Percentiles rank a stretch among this genome's conserved stretches.
Evolutionary conservation across 2,888 invertebrate genomes (phyloP).

Genomic region (Tipula helvola): DNA sequence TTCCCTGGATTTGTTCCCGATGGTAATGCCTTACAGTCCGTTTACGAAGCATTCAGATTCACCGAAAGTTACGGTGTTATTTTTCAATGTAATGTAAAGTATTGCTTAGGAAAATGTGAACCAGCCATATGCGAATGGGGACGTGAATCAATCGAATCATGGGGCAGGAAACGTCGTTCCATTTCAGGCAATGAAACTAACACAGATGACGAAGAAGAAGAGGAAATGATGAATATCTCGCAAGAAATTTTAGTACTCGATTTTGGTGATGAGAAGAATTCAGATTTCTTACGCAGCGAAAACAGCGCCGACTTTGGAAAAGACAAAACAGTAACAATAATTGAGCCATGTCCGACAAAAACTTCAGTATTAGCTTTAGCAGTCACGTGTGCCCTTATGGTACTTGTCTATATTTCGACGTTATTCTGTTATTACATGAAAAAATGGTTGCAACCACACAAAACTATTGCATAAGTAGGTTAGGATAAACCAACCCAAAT

Average conservation of each 20-base stretch:
- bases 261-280: constrained; percentile 80
- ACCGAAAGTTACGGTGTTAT: constrained; percentile 94
- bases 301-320: constrained; percentile 61
- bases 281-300: constrained; percentile 65
- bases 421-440: constrained; percentile 89
- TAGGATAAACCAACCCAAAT: background rate
- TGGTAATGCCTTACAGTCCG: constrained; percentile 78
- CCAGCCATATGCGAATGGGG: constrained; percentile 89
- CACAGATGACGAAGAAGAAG: constrained; percentile 42
- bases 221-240: constrained; percentile 83
- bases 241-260: constrained; percentile 89
- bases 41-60: constrained; percentile 90
- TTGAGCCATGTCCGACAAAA: constrained; percentile 85
- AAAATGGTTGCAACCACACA: constrained; percentile 77
- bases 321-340: constrained; percentile 81
- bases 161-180: constrained; percentile 81
- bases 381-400: constrained; percentile 79
- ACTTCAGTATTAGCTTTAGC: constrained; percentile 82
- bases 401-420: constrained; percentile 80
- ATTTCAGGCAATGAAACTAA: constrained; percentile 45
- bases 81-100: constrained; percentile 94
- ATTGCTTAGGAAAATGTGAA: constrained; percentile 88
- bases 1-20: constrained; percentile 88
- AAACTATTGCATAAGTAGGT: constrained; percentile 56
- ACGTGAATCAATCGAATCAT: constrained; percentile 77